Evolutionary conservation across 2,888 invertebrate genomes (phyloP).

Genomic region (Amblyjoppa proteus): DNA sequence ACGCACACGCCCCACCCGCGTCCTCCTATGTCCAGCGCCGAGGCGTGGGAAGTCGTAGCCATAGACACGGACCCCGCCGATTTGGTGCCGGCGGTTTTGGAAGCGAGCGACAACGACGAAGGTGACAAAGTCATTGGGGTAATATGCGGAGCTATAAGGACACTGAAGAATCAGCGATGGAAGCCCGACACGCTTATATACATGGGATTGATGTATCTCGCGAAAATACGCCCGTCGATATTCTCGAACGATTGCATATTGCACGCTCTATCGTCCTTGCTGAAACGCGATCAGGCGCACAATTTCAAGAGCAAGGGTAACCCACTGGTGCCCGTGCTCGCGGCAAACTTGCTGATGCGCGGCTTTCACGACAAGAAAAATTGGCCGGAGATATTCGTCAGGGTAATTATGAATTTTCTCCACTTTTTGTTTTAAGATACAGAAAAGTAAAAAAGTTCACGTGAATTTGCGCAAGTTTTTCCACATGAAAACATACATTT

Average conservation of each 20-base stretch:
- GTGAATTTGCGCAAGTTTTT: background rate
- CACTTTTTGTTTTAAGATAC: background rate
- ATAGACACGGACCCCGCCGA: constrained; percentile 93
- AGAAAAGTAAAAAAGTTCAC: background rate
- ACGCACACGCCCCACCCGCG: constrained; percentile 80
- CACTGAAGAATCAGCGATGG: constrained; percentile 91
- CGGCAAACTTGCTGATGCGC: constrained; percentile 93
- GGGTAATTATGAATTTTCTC: constrained; percentile 86
- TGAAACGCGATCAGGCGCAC: constrained; percentile 91
- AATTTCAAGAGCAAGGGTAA: constrained; percentile 93
- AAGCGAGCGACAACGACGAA: constrained; percentile 92
- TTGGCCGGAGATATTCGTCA: constrained; percentile 97
- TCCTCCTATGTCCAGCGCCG: constrained; percentile 84
- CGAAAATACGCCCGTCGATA: constrained; percentile 92
- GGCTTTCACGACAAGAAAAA: constrained; percentile 93
- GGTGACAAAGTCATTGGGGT: constrained; percentile 92
- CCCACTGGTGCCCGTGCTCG: constrained; percentile 92
- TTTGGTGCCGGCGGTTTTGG: constrained; percentile 90
- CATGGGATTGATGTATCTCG: constrained; percentile 92
- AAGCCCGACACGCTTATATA: constrained; percentile 93
- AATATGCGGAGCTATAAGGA: constrained; percentile 95
- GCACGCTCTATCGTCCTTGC: constrained; percentile 92
- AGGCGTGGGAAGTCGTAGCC: constrained; percentile 91
- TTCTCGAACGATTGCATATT: constrained; percentile 92
- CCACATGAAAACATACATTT: background rate